Base-by-base conservation (phyloP, 2,888 invertebrate species). In the Drosophila prolongata region DNA sequence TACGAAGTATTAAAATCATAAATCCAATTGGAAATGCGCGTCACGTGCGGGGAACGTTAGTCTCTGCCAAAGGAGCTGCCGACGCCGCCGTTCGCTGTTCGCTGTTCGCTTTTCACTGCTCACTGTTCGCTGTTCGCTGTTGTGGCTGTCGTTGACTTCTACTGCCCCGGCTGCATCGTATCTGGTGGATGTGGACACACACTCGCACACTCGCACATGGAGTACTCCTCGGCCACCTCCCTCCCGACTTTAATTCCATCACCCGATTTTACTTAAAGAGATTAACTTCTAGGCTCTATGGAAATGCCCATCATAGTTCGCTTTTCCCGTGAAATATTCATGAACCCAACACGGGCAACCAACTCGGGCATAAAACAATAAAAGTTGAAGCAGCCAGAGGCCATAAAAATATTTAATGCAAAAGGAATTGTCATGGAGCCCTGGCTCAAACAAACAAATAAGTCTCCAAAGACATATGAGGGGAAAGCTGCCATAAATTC, bases 1-100 rank as follows among this genome's bases (percentile, higher is more conserved):
- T 90, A 89, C 89, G 83, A 88, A 87, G 90, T 89, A 90, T 89
- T 86, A 89, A 87, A 89, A 85, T 89, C 88, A 90, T 87, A 89
- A 87, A 86, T 82, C 83, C 80, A 86, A 89, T 89, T 90, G 89
- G 72, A 82, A 83, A 89, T 89, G 89, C 89, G 78, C 76, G 90
- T 89, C 89, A 89, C 89, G 89, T 90, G 89, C 89, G 78, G 76
- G 67, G 73, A 89, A 78, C 87, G 88, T 88, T 87, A 89, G 77
- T 89, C 88, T 80, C 82, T 80, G 87, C 82, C 85, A 70, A 76
- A 66, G 75, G 68, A 76, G 76, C 75, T 69, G 76, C 76, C 75
- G 69, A 62, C 62, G 54, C 71, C 70, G 55, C 53, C 37, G 44
- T 52, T 53, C 53, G 64, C 8, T 30, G 44, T 52, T 53, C 53